Evolutionary conservation across 2,797 vertebrate genomes (phyloP), one percentile per base, ranked within the genome.

Genomic region (Cynopterus sphinx): DNA sequence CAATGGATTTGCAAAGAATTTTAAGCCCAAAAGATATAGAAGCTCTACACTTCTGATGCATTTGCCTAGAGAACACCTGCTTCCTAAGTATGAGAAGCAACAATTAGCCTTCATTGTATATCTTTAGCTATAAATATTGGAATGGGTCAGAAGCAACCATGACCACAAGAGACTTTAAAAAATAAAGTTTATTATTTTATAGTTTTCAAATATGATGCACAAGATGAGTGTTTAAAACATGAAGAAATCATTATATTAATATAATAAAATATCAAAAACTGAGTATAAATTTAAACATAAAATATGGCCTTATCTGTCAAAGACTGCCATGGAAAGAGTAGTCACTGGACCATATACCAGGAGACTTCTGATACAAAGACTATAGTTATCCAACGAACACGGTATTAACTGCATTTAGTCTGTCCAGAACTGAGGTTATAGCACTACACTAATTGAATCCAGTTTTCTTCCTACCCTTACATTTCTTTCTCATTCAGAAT

Each of bases 261-360:
- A 71, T 79, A 77, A 71, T 91, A 77, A 90, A 85, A 79, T 82
- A 92, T 87, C 4, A 84, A 87, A 78, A 95, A 11, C 36, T 59
- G 21, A 61, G 43, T 51, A 81, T 33, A 43, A 0, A 24, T 73
- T 41, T 74, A 65, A 26, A 70, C 28, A 70, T 61, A 84, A 93
- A 91, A 83, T 63, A 31, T 46, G 21, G 78, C 70, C 33, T 77
- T 55, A 71, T 6, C 55, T n/a, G 51, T 61, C 46, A 96, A 86
- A 24, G 81, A 68, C 9, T n/a, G 24, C 15, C 33, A 63, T 57
- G 33, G 39, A 63, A 55, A 78, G 59, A 41, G 3, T 43, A 71
- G 17, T 57, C 41, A 43, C 24, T 46, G 22, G 59, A 68, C 46
- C 28, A 7, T 57, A 26, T 51, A 55, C 4, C 33, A 46, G 10